Conservation (phyloP, 1,140 invertebrate species). For the Hermatobates lingyangjiaoensis region DNA sequence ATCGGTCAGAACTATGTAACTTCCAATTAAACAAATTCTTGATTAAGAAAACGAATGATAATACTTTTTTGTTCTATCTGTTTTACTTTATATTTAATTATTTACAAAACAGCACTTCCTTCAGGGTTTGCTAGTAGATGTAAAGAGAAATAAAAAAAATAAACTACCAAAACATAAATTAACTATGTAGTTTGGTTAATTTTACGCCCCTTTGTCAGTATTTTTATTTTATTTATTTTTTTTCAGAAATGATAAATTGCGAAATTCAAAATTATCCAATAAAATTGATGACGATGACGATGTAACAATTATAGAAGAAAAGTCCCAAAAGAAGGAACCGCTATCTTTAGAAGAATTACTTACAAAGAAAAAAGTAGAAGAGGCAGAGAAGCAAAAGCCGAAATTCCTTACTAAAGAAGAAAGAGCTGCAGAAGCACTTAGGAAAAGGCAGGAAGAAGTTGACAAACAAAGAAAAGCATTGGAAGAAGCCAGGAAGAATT, state of each 20-base stretch:
- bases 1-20: no score
- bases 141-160: no score
- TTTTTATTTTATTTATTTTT: background rate
- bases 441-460: slow-evolving; percentile 71
- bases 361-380: slow-evolving; percentile 90
- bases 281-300: slow-evolving; percentile 26
- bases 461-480: slow-evolving; percentile 40
- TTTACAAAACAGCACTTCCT: no score
- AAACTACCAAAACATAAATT: no score
- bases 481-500: slow-evolving; percentile 49
- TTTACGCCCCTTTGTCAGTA: background rate
- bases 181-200: no score
- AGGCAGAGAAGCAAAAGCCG: slow-evolving; percentile 80
- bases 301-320: slow-evolving; percentile 22
- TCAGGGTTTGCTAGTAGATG: no score
- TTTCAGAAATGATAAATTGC: slow-evolving; percentile 2
- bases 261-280: slow-evolving; percentile 14
- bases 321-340: slow-evolving; percentile 57
- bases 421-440: slow-evolving; percentile 69
- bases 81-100: no score
- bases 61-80: no score
- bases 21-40: no score
- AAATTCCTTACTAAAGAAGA: slow-evolving; percentile 96
- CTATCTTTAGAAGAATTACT: slow-evolving; percentile 89
- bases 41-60: no score